Conservation (phyloP, 2,888 invertebrate genomes). For the Andrena flavipes region DNA sequence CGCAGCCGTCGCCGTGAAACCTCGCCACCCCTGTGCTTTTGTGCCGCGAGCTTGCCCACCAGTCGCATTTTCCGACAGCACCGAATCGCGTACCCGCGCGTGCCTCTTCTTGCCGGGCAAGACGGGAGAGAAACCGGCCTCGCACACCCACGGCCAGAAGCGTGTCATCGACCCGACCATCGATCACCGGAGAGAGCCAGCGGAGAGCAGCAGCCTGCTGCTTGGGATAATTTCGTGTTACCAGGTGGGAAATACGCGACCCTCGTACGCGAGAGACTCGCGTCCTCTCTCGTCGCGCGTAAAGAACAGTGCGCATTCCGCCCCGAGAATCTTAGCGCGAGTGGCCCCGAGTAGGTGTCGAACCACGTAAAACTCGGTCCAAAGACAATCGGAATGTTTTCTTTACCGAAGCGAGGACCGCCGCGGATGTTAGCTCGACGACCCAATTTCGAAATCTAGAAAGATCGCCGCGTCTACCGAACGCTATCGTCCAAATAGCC, state of each 20-base stretch:
- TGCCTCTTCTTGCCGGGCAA: not conserved
- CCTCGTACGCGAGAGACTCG: no score
- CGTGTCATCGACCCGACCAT: slow-evolving; percentile 9
- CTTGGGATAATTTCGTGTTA: not conserved
- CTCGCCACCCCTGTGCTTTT: slow-evolving; percentile 5
- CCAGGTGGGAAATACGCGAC: slow-evolving; percentile 10
- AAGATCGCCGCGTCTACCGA: not conserved
- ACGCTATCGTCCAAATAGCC: no score
- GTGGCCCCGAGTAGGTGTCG: not conserved
- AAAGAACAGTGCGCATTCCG: not conserved
- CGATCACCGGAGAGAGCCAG: slow-evolving; percentile 3
- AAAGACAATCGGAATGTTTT: not conserved
- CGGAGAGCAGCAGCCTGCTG: not conserved
- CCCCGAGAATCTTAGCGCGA: not conserved
- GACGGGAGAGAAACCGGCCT: not conserved
- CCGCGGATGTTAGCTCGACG: not conserved
- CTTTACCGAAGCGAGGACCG: not conserved
- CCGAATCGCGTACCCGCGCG: no score
- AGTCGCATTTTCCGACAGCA: no score
- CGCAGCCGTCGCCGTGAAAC: not conserved
- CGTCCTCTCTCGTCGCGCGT: not conserved
- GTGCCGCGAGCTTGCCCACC: slow-evolving; percentile 12
- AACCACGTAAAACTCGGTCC: not conserved
- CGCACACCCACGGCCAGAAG: not conserved
- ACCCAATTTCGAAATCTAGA: not conserved